A percentile compares a stretch with the other conserved stretches of the same genome.
phyloP scores from a whole-genome alignment of 2,797 vertebrate genomes.

The Anguilla megastoma region DNA sequence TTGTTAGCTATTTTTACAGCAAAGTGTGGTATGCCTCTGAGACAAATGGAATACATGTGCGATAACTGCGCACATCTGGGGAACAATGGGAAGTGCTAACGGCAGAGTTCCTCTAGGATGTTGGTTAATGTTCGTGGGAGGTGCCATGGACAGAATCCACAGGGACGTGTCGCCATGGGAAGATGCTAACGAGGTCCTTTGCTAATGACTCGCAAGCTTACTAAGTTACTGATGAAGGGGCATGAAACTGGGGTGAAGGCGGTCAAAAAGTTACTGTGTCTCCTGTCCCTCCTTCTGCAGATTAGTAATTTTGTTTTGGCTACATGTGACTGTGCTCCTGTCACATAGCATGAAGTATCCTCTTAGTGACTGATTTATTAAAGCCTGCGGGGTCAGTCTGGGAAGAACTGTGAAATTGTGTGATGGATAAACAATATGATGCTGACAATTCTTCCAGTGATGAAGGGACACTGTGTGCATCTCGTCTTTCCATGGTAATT shows the following conservation, averaged over 20 bases:
- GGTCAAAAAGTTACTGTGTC: neutral
- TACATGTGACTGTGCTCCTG: neutral
- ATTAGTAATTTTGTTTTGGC: constrained; percentile 13
- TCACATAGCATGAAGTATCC: neutral
- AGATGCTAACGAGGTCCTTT: constrained; percentile 35
- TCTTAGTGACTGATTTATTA: constrained; percentile 18
- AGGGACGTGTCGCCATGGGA: constrained; percentile 24
- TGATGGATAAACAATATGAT: neutral
- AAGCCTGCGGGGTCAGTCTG: neutral
- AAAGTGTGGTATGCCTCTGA: constrained; percentile 50
- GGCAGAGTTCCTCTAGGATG: constrained; percentile 36
- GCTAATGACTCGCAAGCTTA: constrained; percentile 2
- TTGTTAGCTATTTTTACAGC: constrained; percentile 50
- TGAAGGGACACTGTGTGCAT: constrained; percentile 18
- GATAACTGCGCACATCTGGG: constrained; percentile 38
- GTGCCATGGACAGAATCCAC: neutral
- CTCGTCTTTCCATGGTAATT: neutral
- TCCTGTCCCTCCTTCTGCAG: neutral
- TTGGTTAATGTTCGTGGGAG: constrained; percentile 36
- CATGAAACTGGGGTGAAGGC: neutral
- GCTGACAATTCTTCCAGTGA: neutral
- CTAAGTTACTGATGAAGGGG: neutral
- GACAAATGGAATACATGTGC: constrained; percentile 52
- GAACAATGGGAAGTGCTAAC: constrained; percentile 33
- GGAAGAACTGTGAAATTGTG: neutral